Evolutionary conservation across 2,888 invertebrate genomes (phyloP).

Genomic region (Sarcophaga variegata): DNA sequence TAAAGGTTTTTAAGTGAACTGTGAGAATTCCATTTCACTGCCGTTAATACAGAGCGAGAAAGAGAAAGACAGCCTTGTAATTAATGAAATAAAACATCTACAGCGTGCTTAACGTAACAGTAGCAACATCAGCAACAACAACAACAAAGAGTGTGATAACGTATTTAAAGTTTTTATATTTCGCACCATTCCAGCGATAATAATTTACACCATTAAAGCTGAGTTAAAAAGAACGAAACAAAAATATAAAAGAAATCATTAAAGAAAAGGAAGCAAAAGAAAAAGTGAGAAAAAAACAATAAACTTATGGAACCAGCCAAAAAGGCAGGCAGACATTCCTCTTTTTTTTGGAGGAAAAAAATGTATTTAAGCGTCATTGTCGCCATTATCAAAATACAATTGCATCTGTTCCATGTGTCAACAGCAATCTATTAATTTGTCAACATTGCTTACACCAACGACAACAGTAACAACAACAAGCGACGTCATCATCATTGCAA

Average conservation of each 20-base stretch:
- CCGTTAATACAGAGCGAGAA: no score
- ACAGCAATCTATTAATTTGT: conserved; percentile 80
- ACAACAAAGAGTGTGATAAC: conserved; percentile 53
- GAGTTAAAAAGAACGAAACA: conserved; percentile 24
- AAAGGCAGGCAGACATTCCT: conserved; percentile 10
- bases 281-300: conserved; percentile 72
- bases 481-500: conserved; percentile 39
- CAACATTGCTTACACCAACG: conserved; percentile 73
- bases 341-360: conserved; percentile 68
- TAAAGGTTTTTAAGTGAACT: no score
- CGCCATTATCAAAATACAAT: conserved; percentile 71
- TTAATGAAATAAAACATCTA: conserved; percentile 31
- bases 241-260: no score
- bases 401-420: conserved; percentile 76
- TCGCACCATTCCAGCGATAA: conserved; percentile 50
- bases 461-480: conserved; percentile 66
- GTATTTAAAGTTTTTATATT: conserved; percentile 40
- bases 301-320: conserved; percentile 68
- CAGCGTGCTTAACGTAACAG: conserved; percentile 51
- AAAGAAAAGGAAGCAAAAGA: neutral
- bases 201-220: conserved; percentile 57
- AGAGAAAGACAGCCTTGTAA: no score
- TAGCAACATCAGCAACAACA: conserved; percentile 63
- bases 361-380: conserved; percentile 76
- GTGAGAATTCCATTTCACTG: no score